A percentile compares a stretch with the other conserved stretches of the same genome.
phyloP scores from a whole-genome alignment of 2,797 vertebrate species.

The Melanotaenia parkinsoni region DNA sequence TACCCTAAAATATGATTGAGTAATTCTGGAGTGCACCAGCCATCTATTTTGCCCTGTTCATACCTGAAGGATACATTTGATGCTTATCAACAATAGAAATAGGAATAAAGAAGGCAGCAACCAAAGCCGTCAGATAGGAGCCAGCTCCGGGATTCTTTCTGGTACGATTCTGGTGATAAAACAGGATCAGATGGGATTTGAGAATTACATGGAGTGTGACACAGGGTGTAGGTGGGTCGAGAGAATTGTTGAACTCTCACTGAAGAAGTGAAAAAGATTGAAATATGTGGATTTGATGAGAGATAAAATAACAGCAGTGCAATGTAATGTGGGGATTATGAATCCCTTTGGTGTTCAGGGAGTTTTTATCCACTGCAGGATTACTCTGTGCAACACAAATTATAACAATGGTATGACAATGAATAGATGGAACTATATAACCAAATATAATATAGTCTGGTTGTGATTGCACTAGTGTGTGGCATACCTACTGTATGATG shows the following conservation, averaged over 20 bases:
- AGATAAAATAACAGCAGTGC: conserved; percentile 35
- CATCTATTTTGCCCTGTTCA: conserved; percentile 1
- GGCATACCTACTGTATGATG: conserved; percentile 61
- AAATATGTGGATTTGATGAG: conserved; percentile 27
- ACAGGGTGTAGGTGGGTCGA: conserved; percentile 28
- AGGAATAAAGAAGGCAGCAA: conserved; percentile 21
- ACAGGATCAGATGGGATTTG: conserved; percentile 37
- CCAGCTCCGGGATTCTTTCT: conserved; percentile 31
- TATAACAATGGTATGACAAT: conserved; percentile 18
- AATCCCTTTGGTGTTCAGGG: conserved; percentile 8
- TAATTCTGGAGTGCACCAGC: background rate
- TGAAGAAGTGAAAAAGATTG: conserved; percentile 33
- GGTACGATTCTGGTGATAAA: conserved; percentile 50
- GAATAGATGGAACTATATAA: conserved; percentile 39
- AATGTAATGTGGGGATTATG: conserved; percentile 18
- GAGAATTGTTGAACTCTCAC: conserved; percentile 32
- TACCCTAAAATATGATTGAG: background rate
- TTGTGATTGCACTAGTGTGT: conserved; percentile 52
- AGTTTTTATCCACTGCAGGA: conserved; percentile 6
- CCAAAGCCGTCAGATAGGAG: conserved; percentile 45
- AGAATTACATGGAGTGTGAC: conserved; percentile 32
- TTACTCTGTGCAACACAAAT: conserved; percentile 2
- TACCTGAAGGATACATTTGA: conserved; percentile 25
- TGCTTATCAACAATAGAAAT: conserved; percentile 44
- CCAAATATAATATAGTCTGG: conserved; percentile 32